phyloP scores from a whole-genome alignment of 2,888 invertebrate species.

The Periphyllus acericola region DNA sequence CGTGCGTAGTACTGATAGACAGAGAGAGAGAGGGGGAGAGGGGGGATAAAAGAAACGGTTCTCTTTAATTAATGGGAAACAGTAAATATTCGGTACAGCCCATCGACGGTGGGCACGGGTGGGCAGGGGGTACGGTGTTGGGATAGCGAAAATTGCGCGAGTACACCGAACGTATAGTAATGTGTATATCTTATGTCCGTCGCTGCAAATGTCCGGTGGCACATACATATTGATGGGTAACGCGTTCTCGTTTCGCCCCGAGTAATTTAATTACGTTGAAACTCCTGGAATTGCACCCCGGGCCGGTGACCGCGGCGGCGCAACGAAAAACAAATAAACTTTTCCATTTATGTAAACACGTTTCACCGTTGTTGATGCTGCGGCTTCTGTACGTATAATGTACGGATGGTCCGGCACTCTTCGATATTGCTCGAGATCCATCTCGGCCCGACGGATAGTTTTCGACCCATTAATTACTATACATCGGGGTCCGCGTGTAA shows the following conservation, averaged over 20 bases:
- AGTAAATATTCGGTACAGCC: conserved; percentile 23
- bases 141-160: background rate
- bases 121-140: background rate
- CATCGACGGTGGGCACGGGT: background rate
- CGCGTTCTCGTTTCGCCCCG: background rate
- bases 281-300: conserved; percentile 4
- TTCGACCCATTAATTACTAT: conserved; percentile 32
- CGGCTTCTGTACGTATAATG: background rate
- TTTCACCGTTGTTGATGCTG: background rate
- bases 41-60: background rate
- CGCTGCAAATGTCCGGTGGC: background rate
- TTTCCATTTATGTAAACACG: conserved; percentile 30
- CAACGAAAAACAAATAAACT: conserved; percentile 35
- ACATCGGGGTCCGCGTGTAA: background rate
- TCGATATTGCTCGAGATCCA: conserved; percentile 14
- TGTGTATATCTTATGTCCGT: background rate
- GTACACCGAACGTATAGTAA: background rate
- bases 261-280: conserved; percentile 53
- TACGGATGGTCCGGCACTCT: background rate
- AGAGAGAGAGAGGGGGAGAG: background rate
- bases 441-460: conserved; percentile 1
- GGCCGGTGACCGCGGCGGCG: background rate
- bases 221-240: conserved; percentile 49
- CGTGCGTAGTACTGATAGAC: background rate
- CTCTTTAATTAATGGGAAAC: conserved; percentile 37